phyloP scores from a whole-genome alignment of 2,888 invertebrate genomes.

The Hyposoter dolosus region DNA sequence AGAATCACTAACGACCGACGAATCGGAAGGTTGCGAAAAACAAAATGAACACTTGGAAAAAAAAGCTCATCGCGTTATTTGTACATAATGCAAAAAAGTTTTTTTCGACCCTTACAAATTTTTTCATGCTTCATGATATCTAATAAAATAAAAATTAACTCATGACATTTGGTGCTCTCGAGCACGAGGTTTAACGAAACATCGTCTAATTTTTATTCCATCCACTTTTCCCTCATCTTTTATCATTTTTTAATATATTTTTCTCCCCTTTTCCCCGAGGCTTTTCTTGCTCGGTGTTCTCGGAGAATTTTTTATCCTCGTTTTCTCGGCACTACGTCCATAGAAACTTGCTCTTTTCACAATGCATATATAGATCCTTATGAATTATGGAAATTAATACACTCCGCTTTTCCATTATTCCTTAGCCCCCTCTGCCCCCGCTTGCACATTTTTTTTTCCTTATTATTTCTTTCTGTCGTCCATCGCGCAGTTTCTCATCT shows the following conservation, averaged over 20 bases:
- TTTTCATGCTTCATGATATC: neutral
- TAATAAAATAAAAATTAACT: neutral
- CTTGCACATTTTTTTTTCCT: constrained; percentile 54
- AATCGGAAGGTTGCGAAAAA: neutral
- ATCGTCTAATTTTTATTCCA: constrained; percentile 42
- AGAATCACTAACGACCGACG: neutral
- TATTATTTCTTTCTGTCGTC: constrained; percentile 13
- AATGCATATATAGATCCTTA: constrained; percentile 63
- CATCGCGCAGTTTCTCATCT: constrained; percentile 63
- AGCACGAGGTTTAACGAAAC: constrained; percentile 13
- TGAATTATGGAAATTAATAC: constrained; percentile 76
- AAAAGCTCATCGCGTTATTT: neutral
- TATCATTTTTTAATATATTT: constrained; percentile 48
- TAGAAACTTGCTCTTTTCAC: constrained; percentile 56
- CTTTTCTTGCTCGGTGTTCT: constrained; percentile 32
- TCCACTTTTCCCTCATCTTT: constrained; percentile 40
- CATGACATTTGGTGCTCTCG: neutral
- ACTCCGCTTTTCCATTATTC: constrained; percentile 67
- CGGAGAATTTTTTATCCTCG: constrained; percentile 45
- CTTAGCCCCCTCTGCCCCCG: constrained; percentile 35
- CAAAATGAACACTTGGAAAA: neutral
- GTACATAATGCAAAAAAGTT: neutral
- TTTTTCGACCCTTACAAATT: neutral
- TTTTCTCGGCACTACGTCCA: constrained; percentile 47
- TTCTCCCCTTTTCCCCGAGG: constrained; percentile 36